Evolutionary conservation across 2,113 vertebrate species (phyloP).

Genomic region (Aramus guarauna): DNA sequence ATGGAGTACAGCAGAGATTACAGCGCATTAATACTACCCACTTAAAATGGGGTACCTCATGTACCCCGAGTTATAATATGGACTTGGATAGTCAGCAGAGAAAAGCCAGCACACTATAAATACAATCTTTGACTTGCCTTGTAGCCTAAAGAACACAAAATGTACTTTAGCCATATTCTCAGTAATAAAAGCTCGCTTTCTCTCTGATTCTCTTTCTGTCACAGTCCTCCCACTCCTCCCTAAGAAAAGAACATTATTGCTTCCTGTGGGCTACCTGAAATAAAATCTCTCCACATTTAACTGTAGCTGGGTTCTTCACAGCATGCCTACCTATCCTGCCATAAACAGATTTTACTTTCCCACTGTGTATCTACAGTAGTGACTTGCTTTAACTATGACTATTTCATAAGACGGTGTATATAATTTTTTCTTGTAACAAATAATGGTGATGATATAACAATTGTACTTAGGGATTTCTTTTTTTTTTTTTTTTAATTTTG

Average conservation of each 20-base stretch:
- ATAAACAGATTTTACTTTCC: not conserved
- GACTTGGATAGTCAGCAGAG: not conserved
- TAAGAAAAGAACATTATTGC: conserved; percentile 1
- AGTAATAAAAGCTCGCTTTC: not conserved
- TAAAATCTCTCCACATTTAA: not conserved
- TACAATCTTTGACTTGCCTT: not conserved
- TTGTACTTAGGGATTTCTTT: not conserved
- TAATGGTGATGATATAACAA: not conserved
- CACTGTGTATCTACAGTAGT: not conserved
- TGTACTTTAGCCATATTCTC: not conserved
- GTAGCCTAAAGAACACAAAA: not conserved
- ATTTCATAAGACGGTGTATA: not conserved
- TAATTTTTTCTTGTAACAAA: not conserved
- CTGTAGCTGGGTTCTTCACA: not conserved
- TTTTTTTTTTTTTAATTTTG: not conserved
- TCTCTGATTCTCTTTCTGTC: not conserved
- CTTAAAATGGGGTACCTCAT: not conserved
- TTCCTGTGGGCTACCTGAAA: not conserved
- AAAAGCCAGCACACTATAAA: not conserved
- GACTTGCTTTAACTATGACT: not conserved
- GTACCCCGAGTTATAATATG: not conserved
- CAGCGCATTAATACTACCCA: not conserved
- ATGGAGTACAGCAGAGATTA: not conserved
- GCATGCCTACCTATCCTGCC: not conserved
- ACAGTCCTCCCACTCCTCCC: not conserved